These are phyloP conservation scores for Cariama cristata DNA, from an alignment of 2,113 vertebrate genomes.

Conservation along the genomic window DNA sequence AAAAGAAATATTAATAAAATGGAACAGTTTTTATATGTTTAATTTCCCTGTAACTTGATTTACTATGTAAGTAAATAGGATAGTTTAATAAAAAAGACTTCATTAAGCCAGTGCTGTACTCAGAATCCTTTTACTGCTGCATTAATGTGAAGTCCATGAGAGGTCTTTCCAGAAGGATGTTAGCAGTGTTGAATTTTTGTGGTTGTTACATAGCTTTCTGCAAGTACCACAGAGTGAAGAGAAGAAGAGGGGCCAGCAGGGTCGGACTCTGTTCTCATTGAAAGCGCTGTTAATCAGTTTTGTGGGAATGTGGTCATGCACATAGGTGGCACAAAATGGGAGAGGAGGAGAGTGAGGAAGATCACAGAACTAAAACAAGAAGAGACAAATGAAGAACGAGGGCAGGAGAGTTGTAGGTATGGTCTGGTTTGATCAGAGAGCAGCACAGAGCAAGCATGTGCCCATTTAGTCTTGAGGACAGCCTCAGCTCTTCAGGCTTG, in stretches of 20 bases:
- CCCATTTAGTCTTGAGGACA: neutral
- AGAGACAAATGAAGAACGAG: neutral
- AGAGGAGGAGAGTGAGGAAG: neutral
- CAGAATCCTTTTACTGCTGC: neutral
- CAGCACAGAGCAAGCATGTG: neutral
- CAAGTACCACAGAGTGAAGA: neutral
- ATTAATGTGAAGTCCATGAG: neutral
- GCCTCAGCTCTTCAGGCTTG: neutral
- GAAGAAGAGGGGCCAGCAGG: neutral
- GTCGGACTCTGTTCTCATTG: neutral
- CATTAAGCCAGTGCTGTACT: neutral
- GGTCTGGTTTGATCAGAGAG: neutral
- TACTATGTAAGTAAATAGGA: neutral
- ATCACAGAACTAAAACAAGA: neutral
- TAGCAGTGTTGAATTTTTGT: neutral
- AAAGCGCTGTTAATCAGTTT: neutral
- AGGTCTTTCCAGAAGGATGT: neutral
- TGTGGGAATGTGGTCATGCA: neutral
- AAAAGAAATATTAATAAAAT: neutral
- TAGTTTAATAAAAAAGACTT: neutral
- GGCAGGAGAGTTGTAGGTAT: neutral
- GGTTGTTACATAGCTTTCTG: neutral
- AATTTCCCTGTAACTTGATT: neutral
- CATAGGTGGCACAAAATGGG: neutral
- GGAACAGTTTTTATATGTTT: neutral